Conservation (phyloP, 2,888 invertebrate species). For the Protonemura montana region DNA sequence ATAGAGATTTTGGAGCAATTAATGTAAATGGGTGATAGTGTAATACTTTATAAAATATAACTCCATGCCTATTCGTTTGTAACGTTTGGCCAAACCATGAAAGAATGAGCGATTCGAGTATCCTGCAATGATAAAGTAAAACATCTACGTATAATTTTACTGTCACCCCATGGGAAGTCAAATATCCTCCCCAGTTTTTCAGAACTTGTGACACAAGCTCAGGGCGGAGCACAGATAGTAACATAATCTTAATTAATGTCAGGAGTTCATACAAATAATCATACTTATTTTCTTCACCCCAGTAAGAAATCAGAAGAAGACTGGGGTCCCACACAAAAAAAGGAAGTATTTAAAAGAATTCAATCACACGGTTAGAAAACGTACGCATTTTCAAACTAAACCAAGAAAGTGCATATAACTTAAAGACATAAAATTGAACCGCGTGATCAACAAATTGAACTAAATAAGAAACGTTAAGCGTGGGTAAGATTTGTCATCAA, state of each 20-base stretch:
- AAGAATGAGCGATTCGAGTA: not conserved
- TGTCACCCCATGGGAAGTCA: not conserved
- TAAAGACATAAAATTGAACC: not conserved
- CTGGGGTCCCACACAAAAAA: not conserved
- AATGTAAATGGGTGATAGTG: slow-evolving; percentile 53
- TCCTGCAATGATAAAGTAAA: not conserved
- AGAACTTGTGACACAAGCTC: not conserved
- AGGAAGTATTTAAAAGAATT: not conserved
- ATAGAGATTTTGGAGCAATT: slow-evolving; percentile 59
- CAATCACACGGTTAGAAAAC: not conserved
- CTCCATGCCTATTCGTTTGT: not conserved
- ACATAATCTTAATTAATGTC: not conserved
- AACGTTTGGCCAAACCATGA: not conserved
- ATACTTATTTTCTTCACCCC: not conserved
- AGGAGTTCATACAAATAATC: not conserved
- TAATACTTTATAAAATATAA: not conserved
- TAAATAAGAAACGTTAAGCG: not conserved
- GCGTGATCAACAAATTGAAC: not conserved
- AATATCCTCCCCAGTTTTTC: not conserved
- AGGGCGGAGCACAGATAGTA: not conserved
- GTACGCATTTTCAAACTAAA: not conserved
- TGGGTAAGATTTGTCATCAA: not conserved
- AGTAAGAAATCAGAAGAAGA: not conserved
- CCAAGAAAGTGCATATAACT: not conserved
- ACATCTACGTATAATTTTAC: not conserved